Evolutionary conservation across 2,113 vertebrate species (phyloP), one percentile per base, ranked within the genome.

Genomic region (Melanerpes formicivorus): DNA sequence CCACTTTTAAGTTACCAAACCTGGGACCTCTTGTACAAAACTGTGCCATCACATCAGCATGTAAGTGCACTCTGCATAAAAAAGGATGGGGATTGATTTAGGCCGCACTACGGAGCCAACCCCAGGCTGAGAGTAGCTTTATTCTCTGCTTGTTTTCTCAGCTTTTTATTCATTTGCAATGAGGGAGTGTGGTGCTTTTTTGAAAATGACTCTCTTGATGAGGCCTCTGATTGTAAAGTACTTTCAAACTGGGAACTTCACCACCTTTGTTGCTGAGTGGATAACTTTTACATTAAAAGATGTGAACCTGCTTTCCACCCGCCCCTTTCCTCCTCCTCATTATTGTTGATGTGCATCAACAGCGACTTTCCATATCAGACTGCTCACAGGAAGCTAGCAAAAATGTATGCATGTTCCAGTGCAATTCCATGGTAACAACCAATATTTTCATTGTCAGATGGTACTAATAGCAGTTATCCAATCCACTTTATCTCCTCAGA

Each of bases 31-130:
- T 97, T 96, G 73, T 95, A 96, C 80, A 96, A 96, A 96, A 95
- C 96, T 93, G 86, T 97, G 94, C 93, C 95, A 96, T 97, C 96
- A 96, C 96, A 96, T 96, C 96, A 96, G 96, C 96, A 95, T 95
- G 84, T 96, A 97, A 97, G 96, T 96, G 96, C 96, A 96, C 96
- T 97, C 96, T 96, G 96, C 95, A 97, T 97, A 96, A 93, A 97
- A 96, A 96, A 96, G 92, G 96, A 94, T 70, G 82, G 79, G 87
- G 94, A 95, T 96, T 97, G 96, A 96, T 97, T 97, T 95, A 96
- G 95, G 94, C 93, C 91, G 0, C 95, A 90, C 95, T 95, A 94
- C 64, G 83, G 94, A 96, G 96, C 84, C 93, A 96, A 81, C 90
- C 90, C 83, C 96, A 96, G 94, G 95, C 95, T 96, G 95, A 96